phyloP scores from a whole-genome alignment of 2,888 invertebrate genomes.

The Leptopilina drosophilae region DNA sequence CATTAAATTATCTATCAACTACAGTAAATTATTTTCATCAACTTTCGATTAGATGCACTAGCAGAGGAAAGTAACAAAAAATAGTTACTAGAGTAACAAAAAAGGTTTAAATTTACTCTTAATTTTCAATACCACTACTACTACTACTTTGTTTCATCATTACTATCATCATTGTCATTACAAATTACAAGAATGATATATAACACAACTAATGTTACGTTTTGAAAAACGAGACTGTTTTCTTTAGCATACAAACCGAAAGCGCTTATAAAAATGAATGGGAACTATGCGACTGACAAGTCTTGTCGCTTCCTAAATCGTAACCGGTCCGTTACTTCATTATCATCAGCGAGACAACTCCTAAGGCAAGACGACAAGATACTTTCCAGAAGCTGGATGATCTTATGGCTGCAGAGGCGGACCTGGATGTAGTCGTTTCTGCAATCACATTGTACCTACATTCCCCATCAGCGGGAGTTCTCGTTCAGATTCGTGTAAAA shows the following conservation, averaged over 20 bases:
- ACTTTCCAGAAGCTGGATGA: constrained; percentile 45
- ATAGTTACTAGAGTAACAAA: too few species aligned
- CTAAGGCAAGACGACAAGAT: constrained; percentile 40
- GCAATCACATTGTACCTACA: constrained; percentile 41
- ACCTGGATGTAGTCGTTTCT: constrained; percentile 31
- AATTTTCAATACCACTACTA: too few species aligned
- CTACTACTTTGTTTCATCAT: too few species aligned
- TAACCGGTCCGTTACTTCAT: constrained; percentile 48
- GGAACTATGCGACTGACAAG: constrained; percentile 39
- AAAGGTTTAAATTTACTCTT: too few species aligned
- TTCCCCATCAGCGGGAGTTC: constrained; percentile 45
- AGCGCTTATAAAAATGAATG: constrained; percentile 23
- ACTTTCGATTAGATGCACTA: too few species aligned
- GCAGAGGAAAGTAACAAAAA: too few species aligned
- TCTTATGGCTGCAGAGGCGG: constrained; percentile 45
- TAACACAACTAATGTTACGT: too few species aligned
- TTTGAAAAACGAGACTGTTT: too few species aligned
- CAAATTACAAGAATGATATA: too few species aligned
- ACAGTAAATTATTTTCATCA: too few species aligned
- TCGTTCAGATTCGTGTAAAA: constrained; percentile 41
- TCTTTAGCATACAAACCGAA: neutral
- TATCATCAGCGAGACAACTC: constrained; percentile 43
- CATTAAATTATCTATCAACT: too few species aligned
- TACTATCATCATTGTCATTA: too few species aligned
- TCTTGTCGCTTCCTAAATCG: constrained; percentile 46